Evolutionary conservation across 2,888 invertebrate genomes (phyloP), one percentile per base, ranked within the genome.

Genomic region (Drosophila sordidapex): DNA sequence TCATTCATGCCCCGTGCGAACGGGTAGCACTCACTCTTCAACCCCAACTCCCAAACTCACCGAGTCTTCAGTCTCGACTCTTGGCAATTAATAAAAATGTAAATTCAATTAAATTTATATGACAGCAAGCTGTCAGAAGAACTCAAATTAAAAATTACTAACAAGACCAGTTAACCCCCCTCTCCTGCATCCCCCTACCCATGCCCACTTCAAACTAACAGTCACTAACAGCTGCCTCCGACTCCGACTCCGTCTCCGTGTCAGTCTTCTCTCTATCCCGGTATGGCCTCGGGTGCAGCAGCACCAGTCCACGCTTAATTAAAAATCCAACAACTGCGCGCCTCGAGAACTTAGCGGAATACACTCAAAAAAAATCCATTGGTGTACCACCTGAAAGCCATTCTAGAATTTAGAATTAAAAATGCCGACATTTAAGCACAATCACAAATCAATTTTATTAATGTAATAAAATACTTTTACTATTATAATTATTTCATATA

Each of bases 41-140:
- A 38, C 8, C 36, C 33, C 13, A 52, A 31, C 70, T 54, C 61
- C 35, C 36, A 36, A 56, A 56, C 56, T 56, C 56, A 56, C 56
- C 10, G 43, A 31, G 31, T 40, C 48, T 27, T 46, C 51, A 35
- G 31, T 53, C 71, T 51, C 31, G 62, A 53, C 53, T 63, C 38
- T 68, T 65, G 83, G 91, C 90, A 91, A 91, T 91, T 91, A 92
- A 91, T 91, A 91, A 91, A 91, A 91, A 91, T 91, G 91, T 91
- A 91, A 90, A 91, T 91, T 91, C 91, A 91, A 91, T 91, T 91
- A 91, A 91, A 92, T 92, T 91, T 91, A 91, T 92, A 91, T 91
- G 91, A 92, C 92, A 91, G 91, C 89, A 59, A 89, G 90, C 91
- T 91, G 91, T 91, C 92, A 91, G 90, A 91, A 91, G 90, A 88